Evolutionary conservation across 2,797 vertebrate species (phyloP), one percentile per base, ranked within the genome.

Genomic region (Ceyx erithaca): DNA sequence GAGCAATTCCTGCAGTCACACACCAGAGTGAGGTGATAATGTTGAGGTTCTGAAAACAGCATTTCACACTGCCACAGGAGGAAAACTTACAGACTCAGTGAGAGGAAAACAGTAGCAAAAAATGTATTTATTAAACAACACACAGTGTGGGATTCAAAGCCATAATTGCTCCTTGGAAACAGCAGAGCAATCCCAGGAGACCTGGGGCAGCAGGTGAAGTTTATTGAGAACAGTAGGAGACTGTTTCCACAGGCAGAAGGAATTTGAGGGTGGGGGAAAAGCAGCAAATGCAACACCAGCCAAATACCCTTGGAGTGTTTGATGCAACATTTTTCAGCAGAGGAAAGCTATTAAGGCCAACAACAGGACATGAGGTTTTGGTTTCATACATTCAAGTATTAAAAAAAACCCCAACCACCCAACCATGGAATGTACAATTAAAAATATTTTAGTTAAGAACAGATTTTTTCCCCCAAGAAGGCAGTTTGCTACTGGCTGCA

Each of bases 41-140:
- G 37, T 3, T 7, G 4, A 20, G 4, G 8, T 54, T 54, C n/a
- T 49, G 28, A 63, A 79, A 62, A 51, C 14, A 20, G n/a, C 11
- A 66, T 18, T 59, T 77, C 57, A 41, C n/a, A 41, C 15, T 75
- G 40, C 30, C 58, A 51, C 55, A 57, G 22, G 59, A 75, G 2
- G 45, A 69, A 52, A 17, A 72, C 12, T 35, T 12, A 30, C 0
- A 77, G 31, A 75, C 23, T 5, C 28, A 80, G 5, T 23, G 43
- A 54, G 85, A 64, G 19, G 37, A 80, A 75, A 89, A 54, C 7
- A 17, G 58, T 66, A 82, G 40, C 25, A 90, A 90, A 92, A 88
- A 43, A 79, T 14, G 15, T 49, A 49, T 89, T 96, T 91, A 92
- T 92, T 92, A 59, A 88, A 54, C 14, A 68, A 4, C 20, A 78